Evolutionary conservation across 2,888 invertebrate genomes (phyloP), one percentile per base, ranked within the genome.

Genomic region (Phengaris alcon): DNA sequence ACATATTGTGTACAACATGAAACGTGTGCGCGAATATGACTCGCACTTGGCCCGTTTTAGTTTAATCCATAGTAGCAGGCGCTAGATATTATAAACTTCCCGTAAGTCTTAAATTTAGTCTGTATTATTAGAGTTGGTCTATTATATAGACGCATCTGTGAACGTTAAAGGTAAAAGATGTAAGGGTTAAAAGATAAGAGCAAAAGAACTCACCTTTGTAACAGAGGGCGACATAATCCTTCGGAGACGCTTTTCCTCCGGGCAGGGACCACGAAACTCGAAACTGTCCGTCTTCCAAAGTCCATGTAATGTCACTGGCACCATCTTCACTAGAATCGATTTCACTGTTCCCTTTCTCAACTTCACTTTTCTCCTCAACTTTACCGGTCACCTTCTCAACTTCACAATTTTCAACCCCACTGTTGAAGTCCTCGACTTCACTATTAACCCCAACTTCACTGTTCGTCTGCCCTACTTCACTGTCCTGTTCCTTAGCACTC

Each of bases 211-310:
- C 82, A 95, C 95, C 95, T 90, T 88, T 84, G 82, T 86, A 90
- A 84, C 93, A 95, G 79, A 95, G 84, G 73, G 93, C 94, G 81
- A 95, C 89, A 85, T 94, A 95, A 83, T 95, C 95, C 74, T 85
- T 82, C 74, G 82, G 51, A 64, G 89, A 84, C 9, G 86, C 83
- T 35, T 82, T 81, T 74, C 89, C 93, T 76, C 93, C 90, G 13
- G 88, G 87, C 69, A 95, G 82, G 76, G 84, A 88, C 95, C 95
- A 95, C 80, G 89, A 87, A 78, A 92, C 84, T 77, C 85, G 87
- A 77, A 87, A 87, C 79, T 90, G 87, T 79, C 80, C 87, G 64
- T 88, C 90, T 79, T 94, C 89, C 76, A 89, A 84, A 12, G 87
- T 90, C 90, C 94, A 94, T 77, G 76, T 75, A 22, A 82, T 75